Evolutionary conservation across 1,140 invertebrate species (phyloP), one percentile per base, ranked within the genome.

Genomic region (Drosophila eugracilis): DNA sequence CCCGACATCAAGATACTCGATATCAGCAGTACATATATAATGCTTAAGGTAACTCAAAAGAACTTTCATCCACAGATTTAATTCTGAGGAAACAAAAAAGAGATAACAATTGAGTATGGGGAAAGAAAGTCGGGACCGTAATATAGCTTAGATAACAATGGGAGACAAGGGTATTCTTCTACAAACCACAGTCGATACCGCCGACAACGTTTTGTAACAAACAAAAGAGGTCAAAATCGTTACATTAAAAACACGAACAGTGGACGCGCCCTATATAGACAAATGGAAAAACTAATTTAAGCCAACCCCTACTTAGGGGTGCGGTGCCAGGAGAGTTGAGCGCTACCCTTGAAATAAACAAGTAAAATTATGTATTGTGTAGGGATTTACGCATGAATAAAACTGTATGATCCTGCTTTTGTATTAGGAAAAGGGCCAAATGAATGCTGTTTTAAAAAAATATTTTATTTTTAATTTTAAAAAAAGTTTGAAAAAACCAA

Each of bases 181-280:
- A 42, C 66, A 84, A 84, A 84, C 80, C 80, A 45, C 80, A 85
- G 59, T 24, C 53, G 44, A 67, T 71, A 65, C 80, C 70, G 71
- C 80, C 70, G 65, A 55, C 54, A 57, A 50, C 60, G 57, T 42
- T 65, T 71, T 71, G 58, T 47, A 76, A 37, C 55, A 75, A 63
- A 88, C 78, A 89, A 88, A 78, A 75, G 75, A 88, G 83, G 83
- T 88, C 83, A 88, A 88, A 75, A 65, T 78, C 75, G 83, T 83
- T 88, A 83, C 83, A 88, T 59, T 81, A 71, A 54, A 71, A 49
- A 71, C 42, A 45, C 44, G 55, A 53, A 17, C 54, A 36, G 39
- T 15, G 9, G 49, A 55, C 41, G 12, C 21, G 41, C 42, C 42
- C 42, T 44, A 24, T 7, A 44, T 26, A 44, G 42, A 70, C 63